Percentiles rank a stretch among this genome's conserved stretches.
Evolutionary conservation across 2,888 invertebrate species (phyloP).

Genomic region (Eurois occulta): DNA sequence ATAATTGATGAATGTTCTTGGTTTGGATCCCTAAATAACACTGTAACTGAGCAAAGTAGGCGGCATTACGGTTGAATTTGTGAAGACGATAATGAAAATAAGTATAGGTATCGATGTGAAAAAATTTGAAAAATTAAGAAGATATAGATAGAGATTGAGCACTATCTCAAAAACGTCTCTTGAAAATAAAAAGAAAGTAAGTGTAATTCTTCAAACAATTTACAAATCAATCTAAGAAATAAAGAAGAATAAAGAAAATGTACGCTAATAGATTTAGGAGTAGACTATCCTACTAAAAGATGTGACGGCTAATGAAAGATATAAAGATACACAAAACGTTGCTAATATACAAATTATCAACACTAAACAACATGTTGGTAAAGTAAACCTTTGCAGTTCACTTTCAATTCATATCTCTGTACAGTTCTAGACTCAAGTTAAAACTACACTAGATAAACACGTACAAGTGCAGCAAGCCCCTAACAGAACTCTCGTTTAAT

Average conservation of each 20-base stretch:
- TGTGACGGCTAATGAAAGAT: neutral
- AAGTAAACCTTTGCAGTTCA: neutral
- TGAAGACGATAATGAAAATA: neutral
- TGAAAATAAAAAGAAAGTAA: too few species aligned
- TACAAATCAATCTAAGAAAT: neutral
- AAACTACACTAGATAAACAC: neutral
- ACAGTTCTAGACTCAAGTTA: neutral
- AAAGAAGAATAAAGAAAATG: neutral
- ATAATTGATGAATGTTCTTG: neutral
- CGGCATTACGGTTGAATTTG: neutral
- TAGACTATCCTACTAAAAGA: neutral
- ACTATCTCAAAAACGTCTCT: neutral
- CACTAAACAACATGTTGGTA: too few species aligned
- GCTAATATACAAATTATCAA: neutral
- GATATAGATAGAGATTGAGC: too few species aligned
- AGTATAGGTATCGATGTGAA: neutral
- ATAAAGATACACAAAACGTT: neutral
- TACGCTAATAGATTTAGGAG: neutral
- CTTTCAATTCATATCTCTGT: neutral
- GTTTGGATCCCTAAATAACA: neutral
- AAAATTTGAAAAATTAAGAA: neutral
- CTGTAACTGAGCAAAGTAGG: neutral
- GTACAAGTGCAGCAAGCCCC: slow-evolving; percentile 58
- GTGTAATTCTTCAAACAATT: neutral
- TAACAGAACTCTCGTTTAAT: slow-evolving; percentile 77